These are phyloP conservation scores for Monopterus albus DNA, from an alignment of 2,113 vertebrate species.

Conservation along the genomic window DNA sequence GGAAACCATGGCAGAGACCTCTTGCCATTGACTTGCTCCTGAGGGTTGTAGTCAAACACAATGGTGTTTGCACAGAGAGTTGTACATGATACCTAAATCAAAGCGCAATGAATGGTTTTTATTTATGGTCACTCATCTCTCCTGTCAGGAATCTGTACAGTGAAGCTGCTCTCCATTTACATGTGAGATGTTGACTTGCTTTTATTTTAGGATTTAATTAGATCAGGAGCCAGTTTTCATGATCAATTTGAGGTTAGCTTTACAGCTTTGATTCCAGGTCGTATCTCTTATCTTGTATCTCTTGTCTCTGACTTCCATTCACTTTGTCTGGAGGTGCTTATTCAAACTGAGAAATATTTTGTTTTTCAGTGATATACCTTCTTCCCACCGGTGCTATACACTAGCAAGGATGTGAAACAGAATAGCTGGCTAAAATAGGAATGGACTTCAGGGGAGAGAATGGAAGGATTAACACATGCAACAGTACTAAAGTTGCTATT, in stretches of 20 bases:
- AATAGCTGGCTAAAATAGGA: too few species aligned
- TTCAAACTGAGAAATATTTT: not conserved
- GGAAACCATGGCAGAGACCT: slow-evolving; percentile 29
- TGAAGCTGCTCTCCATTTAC: slow-evolving; percentile 24
- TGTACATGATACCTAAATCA: slow-evolving; percentile 63
- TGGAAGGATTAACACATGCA: too few species aligned
- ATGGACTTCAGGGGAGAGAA: not conserved
- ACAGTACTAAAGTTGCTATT: too few species aligned
- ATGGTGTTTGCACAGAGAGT: slow-evolving; percentile 47
- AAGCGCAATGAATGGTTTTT: slow-evolving; percentile 58
- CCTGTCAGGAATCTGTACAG: slow-evolving; percentile 22
- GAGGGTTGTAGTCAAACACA: slow-evolving; percentile 48
- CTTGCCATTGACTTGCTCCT: slow-evolving; percentile 22
- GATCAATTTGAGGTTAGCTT: not conserved
- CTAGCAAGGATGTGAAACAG: not conserved
- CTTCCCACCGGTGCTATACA: not conserved
- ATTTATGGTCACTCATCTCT: slow-evolving; percentile 31
- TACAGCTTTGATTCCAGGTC: not conserved
- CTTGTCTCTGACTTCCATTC: not conserved
- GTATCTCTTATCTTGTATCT: not conserved
- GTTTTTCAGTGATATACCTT: not conserved
- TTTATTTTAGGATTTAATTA: slow-evolving; percentile 22
- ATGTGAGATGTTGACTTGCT: not conserved
- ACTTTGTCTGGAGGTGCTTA: not conserved
- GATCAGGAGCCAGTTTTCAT: slow-evolving; percentile 4